Percentiles rank a stretch among this genome's conserved stretches.
Conservation (phyloP, 2,888 invertebrate species). For the Drosophila anomelani region DNA sequence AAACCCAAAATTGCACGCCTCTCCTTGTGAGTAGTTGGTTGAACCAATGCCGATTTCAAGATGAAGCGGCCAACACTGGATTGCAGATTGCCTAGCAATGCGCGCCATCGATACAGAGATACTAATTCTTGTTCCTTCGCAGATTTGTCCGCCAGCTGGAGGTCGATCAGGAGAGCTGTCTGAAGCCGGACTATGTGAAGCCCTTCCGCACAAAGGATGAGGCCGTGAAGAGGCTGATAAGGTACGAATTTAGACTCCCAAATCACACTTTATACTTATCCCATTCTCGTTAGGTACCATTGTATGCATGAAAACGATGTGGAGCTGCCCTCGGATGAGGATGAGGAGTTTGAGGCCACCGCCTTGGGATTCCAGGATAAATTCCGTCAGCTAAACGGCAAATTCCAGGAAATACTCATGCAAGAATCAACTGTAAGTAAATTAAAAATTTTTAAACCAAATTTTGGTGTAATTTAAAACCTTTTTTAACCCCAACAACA, state of each 20-base stretch:
- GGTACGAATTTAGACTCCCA: conserved; percentile 69
- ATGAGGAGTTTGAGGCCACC: conserved; percentile 89
- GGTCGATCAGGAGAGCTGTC: conserved; percentile 90
- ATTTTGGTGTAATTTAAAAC: neutral
- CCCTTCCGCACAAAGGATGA: conserved; percentile 90
- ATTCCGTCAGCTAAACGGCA: conserved; percentile 89
- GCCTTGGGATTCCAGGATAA: conserved; percentile 89
- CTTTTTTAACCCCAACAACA: conserved; percentile 75
- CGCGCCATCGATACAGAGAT: conserved; percentile 3
- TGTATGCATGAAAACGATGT: conserved; percentile 87
- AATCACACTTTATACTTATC: neutral
- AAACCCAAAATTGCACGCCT: conserved; percentile 85
- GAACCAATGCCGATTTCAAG: conserved; percentile 79
- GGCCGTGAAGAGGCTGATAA: conserved; percentile 90
- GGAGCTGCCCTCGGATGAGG: conserved; percentile 88
- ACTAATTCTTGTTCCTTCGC: conserved; percentile 51
- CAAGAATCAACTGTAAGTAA: conserved; percentile 91
- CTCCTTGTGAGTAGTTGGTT: conserved; percentile 86
- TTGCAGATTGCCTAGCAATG: conserved; percentile 20
- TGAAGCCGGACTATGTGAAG: conserved; percentile 90
- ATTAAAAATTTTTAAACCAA: neutral
- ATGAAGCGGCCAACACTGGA: conserved; percentile 62
- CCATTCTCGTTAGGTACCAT: conserved; percentile 86
- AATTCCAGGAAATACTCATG: conserved; percentile 89
- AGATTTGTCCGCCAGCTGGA: conserved; percentile 91